Percentiles rank a stretch among this genome's conserved stretches.
Conservation (phyloP, 2,888 invertebrate species). For the Synergus gifuensis region DNA sequence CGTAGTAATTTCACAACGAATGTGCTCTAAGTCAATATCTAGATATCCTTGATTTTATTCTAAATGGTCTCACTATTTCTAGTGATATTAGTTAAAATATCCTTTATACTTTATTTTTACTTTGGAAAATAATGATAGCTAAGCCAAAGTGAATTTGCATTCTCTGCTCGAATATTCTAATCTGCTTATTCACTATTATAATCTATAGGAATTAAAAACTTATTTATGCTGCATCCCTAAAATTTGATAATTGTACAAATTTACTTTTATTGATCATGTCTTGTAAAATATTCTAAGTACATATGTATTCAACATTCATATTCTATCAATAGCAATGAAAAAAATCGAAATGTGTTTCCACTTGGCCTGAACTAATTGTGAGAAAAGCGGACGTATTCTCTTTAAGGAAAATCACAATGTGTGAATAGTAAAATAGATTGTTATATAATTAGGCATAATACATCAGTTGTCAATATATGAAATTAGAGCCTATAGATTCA, state of each 20-base stretch:
- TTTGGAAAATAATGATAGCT: neutral
- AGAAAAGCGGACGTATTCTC: conserved; percentile 49
- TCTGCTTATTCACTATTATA: neutral
- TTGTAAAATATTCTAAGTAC: neutral
- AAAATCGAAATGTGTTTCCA: conserved; percentile 60
- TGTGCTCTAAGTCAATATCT: too few species aligned
- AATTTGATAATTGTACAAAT: neutral
- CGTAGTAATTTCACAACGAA: too few species aligned
- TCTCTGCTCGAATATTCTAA: neutral
- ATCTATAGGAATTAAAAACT: neutral
- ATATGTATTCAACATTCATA: neutral
- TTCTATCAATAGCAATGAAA: neutral
- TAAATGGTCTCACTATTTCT: neutral
- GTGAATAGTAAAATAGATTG: conserved; percentile 71
- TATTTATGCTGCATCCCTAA: neutral
- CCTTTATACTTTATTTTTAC: neutral
- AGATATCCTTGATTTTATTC: neutral
- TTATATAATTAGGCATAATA: conserved; percentile 69
- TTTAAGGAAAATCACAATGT: conserved; percentile 50
- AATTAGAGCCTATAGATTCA: conserved; percentile 70
- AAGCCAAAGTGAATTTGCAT: neutral
- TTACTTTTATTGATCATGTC: neutral
- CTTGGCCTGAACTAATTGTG: conserved; percentile 60
- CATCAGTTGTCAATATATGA: conserved; percentile 74
- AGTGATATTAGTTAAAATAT: neutral